Evolutionary conservation across 2,113 vertebrate species (phyloP), one percentile per base, ranked within the genome.

Genomic region (Buteo buteo): DNA sequence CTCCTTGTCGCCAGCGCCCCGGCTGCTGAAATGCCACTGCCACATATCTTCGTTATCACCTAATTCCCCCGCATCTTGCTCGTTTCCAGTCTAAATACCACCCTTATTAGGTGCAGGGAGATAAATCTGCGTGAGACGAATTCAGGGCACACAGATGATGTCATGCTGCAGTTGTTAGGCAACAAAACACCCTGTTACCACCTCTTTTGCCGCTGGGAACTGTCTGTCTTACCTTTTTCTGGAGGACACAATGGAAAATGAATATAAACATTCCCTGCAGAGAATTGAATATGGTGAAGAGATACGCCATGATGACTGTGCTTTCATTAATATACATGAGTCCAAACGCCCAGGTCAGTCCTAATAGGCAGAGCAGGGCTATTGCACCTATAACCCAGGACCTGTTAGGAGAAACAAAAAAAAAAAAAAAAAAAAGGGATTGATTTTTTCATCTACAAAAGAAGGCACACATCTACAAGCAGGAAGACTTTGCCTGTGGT

Each of bases 241-340:
- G 99, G 94, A 99, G 99, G 79, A 99, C 99, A 97, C 99, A 99
- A 98, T 99, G 99, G 98, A 99, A 99, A 98, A 99, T 99, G 98
- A 99, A 99, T 98, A 99, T 99, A 98, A 99, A 99, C 99, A 99
- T 99, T 92, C 99, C 99, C 98, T 99, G 99, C 82, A 99, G 99
- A 97, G 99, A 99, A 99, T 99, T 99, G 98, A 99, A 99, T 98
- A 99, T 99, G 98, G 99, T 99, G 98, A 99, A 99, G 97, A 99
- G 99, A 97, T 99, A 99, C 25, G 99, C 99, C 99, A 99, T 99
- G 98, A 99, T 99, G 97, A 99, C 99, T 66, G 99, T 99, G 98
- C 99, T 99, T 98, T 99, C 99, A 90, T 99, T 99, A 98, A 99
- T 99, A 92, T 99, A 99, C 99, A 99, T 99, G 92, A 99, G 98